Evolutionary conservation across 2,888 invertebrate genomes (phyloP).

Genomic region (Nemapogon koenigi): DNA sequence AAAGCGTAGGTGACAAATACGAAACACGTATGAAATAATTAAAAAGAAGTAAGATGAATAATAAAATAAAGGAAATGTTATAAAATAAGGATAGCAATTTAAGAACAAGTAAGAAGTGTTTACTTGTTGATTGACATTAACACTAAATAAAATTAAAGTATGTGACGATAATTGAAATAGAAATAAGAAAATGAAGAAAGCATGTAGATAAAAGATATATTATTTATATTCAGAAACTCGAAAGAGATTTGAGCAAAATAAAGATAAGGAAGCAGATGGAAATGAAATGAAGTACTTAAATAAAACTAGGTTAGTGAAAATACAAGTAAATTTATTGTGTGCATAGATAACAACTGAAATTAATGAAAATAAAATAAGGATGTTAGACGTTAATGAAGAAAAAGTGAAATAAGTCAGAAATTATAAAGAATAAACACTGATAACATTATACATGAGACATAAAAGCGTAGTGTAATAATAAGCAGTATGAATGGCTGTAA

Average conservation of each 20-base stretch:
- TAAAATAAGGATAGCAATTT: neutral
- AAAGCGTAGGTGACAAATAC: no score
- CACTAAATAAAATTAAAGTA: neutral
- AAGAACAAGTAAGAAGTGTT: neutral
- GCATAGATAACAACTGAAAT: no score
- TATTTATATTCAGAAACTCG: neutral
- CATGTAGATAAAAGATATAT: neutral
- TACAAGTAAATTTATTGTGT: no score
- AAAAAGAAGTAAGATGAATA: neutral
- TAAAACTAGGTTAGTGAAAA: no score
- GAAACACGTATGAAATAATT: neutral
- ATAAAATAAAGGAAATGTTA: neutral
- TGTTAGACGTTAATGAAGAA: no score
- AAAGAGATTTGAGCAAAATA: neutral
- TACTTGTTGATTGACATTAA: neutral
- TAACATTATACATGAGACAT: no score
- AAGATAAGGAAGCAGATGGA: slow-evolving; percentile 1
- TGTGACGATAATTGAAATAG: neutral
- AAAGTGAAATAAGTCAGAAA: no score
- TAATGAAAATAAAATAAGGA: no score
- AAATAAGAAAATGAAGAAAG: neutral
- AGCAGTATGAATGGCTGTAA: no score
- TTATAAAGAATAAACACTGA: no score
- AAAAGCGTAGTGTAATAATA: no score
- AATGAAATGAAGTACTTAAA: neutral